These are phyloP conservation scores for Anas acuta DNA, from an alignment of 2,797 vertebrate species.

Conservation along the genomic window DNA sequence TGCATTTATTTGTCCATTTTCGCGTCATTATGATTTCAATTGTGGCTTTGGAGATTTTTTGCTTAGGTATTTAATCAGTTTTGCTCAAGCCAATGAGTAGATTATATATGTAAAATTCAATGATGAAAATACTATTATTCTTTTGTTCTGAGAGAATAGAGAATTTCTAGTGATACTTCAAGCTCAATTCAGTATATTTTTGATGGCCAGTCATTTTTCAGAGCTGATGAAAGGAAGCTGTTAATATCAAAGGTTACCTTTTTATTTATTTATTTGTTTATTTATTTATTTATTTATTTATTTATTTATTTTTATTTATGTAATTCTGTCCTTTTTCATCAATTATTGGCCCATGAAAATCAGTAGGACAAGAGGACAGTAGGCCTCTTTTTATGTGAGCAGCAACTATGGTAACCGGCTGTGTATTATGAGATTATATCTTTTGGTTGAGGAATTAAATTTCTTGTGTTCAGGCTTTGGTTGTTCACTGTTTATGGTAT, in stretches of 20 bases:
- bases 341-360: background rate
- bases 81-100: background rate
- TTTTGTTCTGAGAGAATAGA: background rate
- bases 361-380: background rate
- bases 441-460: background rate
- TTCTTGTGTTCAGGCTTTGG: background rate
- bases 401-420: background rate
- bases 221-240: background rate
- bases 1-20: constrained; percentile 8
- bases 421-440: background rate
- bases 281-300: too few relatives aligned
- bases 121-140: background rate
- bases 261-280: background rate
- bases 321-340: background rate
- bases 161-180: background rate
- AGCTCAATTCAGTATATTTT: background rate
- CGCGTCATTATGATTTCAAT: constrained; percentile 4
- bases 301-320: too few relatives aligned
- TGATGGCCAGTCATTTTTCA: background rate
- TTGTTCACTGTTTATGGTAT: background rate
- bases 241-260: background rate
- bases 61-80: background rate
- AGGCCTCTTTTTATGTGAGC: background rate
- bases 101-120: background rate
- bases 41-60: constrained; percentile 14